Conservation (phyloP, 2,888 invertebrate species). For the Epinotia nisella region DNA sequence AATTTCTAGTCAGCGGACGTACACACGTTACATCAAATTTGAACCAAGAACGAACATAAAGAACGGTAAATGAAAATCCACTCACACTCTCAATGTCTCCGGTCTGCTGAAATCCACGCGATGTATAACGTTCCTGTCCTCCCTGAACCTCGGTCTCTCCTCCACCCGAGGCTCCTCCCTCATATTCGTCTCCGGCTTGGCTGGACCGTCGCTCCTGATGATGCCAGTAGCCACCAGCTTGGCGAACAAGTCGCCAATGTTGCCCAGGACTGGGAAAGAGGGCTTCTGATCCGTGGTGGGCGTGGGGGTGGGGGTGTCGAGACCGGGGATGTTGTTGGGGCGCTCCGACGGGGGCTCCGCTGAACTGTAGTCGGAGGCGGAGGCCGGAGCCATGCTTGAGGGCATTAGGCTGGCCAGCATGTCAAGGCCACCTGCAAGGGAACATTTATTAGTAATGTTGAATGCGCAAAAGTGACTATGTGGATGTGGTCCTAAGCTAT, state of each 20-base stretch:
- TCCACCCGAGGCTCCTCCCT: slow-evolving; percentile 57
- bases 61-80: neutral
- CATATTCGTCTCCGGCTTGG: slow-evolving; percentile 34
- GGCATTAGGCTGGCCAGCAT: slow-evolving; percentile 88
- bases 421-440: slow-evolving; percentile 82
- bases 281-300: slow-evolving; percentile 62
- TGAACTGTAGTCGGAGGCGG: slow-evolving; percentile 84
- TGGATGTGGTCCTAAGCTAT: neutral
- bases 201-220: slow-evolving; percentile 54
- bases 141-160: slow-evolving; percentile 58
- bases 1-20: too few relatives aligned
- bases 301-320: slow-evolving; percentile 56
- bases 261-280: slow-evolving; percentile 62
- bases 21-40: too few relatives aligned
- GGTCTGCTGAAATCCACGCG: slow-evolving; percentile 88
- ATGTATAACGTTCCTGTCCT: slow-evolving; percentile 79
- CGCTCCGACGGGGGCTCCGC: slow-evolving; percentile 71
- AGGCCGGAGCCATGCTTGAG: slow-evolving; percentile 84
- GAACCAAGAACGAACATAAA: neutral
- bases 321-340: slow-evolving; percentile 70
- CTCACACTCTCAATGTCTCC: slow-evolving; percentile 89
- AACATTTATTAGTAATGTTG: neutral
- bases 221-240: slow-evolving; percentile 92
- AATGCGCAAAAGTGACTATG: neutral
- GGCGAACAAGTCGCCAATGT: slow-evolving; percentile 91